These are phyloP conservation scores for Ramphastos sulfuratus DNA, from an alignment of 2,113 vertebrate genomes.

Conservation along the genomic window DNA sequence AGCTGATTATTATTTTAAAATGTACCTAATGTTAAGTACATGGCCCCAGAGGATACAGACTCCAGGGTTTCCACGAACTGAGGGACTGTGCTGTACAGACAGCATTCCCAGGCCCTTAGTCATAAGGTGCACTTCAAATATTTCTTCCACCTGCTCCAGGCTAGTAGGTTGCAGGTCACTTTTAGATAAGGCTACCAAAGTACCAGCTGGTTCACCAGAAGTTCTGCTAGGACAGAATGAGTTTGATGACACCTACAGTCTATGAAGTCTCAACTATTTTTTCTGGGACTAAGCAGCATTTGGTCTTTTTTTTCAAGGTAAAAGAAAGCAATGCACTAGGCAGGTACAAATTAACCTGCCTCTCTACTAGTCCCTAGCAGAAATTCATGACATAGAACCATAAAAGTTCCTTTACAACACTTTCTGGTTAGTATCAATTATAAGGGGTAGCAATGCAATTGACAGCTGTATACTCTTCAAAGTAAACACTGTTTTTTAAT, in stretches of 20 bases:
- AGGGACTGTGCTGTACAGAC: background rate
- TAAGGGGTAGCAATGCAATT: background rate
- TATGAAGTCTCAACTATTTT: background rate
- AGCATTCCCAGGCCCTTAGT: conserved; percentile 44
- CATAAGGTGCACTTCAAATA: background rate
- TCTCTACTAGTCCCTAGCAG: background rate
- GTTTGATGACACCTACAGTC: background rate
- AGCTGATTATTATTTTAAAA: conserved; percentile 28
- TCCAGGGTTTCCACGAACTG: background rate
- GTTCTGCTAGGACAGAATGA: background rate
- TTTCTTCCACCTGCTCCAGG: background rate
- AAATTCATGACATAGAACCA: background rate
- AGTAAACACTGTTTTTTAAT: background rate
- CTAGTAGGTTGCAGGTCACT: background rate
- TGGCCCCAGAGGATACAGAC: conserved; percentile 17
- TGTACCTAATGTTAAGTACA: conserved; percentile 25
- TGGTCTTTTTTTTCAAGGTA: background rate
- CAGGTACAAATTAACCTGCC: background rate
- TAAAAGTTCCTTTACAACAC: background rate
- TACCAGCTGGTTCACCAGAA: background rate
- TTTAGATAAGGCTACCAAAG: background rate
- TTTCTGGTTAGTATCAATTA: background rate
- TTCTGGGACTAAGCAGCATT: background rate
- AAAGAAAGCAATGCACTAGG: background rate
- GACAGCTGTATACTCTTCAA: background rate